phyloP scores from a whole-genome alignment of 2,113 vertebrate species.

The Ctenodactylus gundi region DNA sequence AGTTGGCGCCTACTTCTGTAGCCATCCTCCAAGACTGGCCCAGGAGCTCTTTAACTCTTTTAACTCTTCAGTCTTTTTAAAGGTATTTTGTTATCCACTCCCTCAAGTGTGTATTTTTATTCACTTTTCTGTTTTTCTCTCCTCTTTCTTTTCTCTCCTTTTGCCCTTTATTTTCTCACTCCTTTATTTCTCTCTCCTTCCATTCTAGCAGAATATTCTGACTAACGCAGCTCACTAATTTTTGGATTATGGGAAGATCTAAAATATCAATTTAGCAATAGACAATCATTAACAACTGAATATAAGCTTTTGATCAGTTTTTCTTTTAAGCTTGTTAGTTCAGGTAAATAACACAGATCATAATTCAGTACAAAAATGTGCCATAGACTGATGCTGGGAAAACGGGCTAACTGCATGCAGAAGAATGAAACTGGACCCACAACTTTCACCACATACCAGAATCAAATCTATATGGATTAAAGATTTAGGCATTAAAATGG shows the following conservation, averaged over 20 bases:
- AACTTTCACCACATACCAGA: too few relatives aligned
- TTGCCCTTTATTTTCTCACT: too few relatives aligned
- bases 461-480: too few relatives aligned
- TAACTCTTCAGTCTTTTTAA: not conserved
- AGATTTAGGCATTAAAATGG: too few relatives aligned
- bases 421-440: too few relatives aligned
- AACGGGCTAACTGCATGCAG: too few relatives aligned
- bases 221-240: not conserved
- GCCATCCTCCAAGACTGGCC: too few relatives aligned
- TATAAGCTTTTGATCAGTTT: not conserved
- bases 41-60: not conserved
- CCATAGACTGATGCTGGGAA: too few relatives aligned
- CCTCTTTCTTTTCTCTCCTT: too few relatives aligned
- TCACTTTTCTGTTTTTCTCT: not conserved
- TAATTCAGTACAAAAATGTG: not conserved
- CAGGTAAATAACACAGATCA: not conserved
- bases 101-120: not conserved
- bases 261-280: not conserved
- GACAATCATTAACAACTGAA: not conserved
- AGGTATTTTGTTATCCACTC: not conserved
- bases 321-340: constrained; percentile 24
- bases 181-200: not conserved
- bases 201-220: not conserved
- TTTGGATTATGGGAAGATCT: not conserved
- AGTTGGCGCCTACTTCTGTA: not conserved